Base-by-base conservation (phyloP, 2,797 vertebrate genomes). In the Anas bernieri region DNA sequence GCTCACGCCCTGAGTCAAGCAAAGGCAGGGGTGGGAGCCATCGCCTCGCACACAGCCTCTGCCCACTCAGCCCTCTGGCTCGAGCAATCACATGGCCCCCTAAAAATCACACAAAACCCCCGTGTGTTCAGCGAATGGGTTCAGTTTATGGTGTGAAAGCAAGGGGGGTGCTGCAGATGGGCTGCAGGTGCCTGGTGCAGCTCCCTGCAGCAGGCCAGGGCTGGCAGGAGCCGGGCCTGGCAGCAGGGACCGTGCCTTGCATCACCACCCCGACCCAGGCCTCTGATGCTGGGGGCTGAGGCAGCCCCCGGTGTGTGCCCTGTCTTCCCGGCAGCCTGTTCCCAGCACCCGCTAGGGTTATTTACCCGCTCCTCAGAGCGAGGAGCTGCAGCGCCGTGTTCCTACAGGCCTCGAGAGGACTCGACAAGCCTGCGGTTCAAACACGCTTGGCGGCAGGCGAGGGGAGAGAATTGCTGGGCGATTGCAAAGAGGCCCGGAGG, bases 401-500 rank as follows among this genome's bases (percentile, higher is more conserved):
- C 9, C 90, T 87, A 96, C 96, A 97, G 75, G 96, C 75, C 92
- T 83, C 0, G 25, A 33, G 91, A 97, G 61, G 96, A 92, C 91
- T 83, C 12, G 6, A 93, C 96, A 97, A 66, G 96, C 91, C 93
- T 66, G 75, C 1, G 46, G 91, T 92, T 92, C 86, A 64, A 95
- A 96, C 91, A 48, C 1, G 68, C 83, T 93, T 9, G 3, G 73
- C 30, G 1, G 83, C 17, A 41, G 10, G 67, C 8, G 3, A 95
- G 83, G 56, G 67, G 61, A 88, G 75, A 81, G 94, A 31, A 94
- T 90, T 85, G 94, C 88, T 72, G 88, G 68, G 39, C 50, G 92
- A 92, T 96, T 97, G 96, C 95, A 86, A 92, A 96, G 86, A 93
- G 41, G 67, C 95, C 96, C 0, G 7, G 21, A 77, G 96, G 96